A percentile compares a stretch with the other conserved stretches of the same genome.
These are phyloP conservation scores for Pseudomugil gertrudae DNA, from an alignment of 2,797 vertebrate genomes.

Conservation along the genomic window DNA sequence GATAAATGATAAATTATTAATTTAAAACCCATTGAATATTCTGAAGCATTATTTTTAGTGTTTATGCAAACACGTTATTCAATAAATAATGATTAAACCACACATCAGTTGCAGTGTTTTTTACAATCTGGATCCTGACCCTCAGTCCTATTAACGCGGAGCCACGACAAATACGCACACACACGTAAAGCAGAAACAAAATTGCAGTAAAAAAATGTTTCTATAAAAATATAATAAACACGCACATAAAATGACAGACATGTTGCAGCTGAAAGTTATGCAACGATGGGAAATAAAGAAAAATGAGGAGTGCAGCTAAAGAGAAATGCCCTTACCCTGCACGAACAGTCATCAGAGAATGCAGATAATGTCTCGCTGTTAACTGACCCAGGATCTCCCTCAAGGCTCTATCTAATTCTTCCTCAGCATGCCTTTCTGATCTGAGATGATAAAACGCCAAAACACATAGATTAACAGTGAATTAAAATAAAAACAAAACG, in stretches of 20 bases:
- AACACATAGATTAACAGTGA: conserved; percentile 82
- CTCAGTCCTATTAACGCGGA: conserved; percentile 28
- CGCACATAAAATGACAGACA: conserved; percentile 56
- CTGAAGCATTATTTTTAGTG: conserved; percentile 54
- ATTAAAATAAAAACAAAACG: conserved; percentile 47
- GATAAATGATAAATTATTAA: conserved; percentile 73
- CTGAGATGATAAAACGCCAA: conserved; percentile 84
- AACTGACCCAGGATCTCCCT: conserved; percentile 94
- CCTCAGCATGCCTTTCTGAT: conserved; percentile 91
- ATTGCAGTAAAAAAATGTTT: conserved; percentile 24
- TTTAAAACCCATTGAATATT: conserved; percentile 55
- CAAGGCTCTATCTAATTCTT: conserved; percentile 95
- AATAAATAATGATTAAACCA: conserved; percentile 49
- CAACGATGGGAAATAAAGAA: conserved; percentile 41
- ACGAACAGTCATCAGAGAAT: conserved; percentile 92
- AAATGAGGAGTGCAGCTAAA: conserved; percentile 73
- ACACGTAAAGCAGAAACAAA: conserved; percentile 6
- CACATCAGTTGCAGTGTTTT: conserved; percentile 28
- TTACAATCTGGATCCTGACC: conserved; percentile 27
- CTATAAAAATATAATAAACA: conserved; percentile 15
- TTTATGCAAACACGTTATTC: conserved; percentile 30
- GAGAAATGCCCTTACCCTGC: conserved; percentile 91
- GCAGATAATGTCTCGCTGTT: conserved; percentile 93
- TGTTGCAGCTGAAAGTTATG: conserved; percentile 63
- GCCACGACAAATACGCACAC: conserved; percentile 28